Percentiles rank a stretch among this genome's conserved stretches.
Conservation (phyloP, 1,140 invertebrate species). For the Lepidurus arcticus region DNA sequence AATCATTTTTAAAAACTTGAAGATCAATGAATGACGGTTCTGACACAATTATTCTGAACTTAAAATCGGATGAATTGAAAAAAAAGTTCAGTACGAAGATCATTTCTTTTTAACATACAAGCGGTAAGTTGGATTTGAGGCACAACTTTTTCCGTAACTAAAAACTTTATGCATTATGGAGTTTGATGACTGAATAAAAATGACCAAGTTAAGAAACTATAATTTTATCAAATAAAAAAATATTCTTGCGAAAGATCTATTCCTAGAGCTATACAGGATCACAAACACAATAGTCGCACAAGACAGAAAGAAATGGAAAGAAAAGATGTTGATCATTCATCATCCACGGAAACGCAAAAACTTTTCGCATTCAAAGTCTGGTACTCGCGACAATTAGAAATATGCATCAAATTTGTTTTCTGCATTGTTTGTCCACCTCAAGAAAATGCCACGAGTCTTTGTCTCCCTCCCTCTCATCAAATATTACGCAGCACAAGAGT, state of each 20-base stretch:
- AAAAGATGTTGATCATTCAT: background rate
- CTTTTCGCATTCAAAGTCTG: background rate
- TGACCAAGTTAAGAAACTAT: too few species aligned
- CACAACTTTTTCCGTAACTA: too few species aligned
- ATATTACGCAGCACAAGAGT: background rate
- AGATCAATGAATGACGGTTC: too few species aligned
- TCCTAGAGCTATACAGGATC: background rate
- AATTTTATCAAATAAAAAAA: too few species aligned
- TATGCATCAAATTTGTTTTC: background rate
- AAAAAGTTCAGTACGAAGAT: too few species aligned
- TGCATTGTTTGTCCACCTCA: conserved; percentile 8
- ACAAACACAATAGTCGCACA: conserved; percentile 19
- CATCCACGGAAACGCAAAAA: background rate
- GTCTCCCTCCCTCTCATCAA: background rate
- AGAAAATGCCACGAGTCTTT: background rate
- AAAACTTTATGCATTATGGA: too few species aligned
- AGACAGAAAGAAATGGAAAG: conserved; percentile 8
- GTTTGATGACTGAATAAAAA: too few species aligned
- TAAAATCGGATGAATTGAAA: too few species aligned
- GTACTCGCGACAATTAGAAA: background rate
- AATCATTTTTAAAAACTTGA: too few species aligned
- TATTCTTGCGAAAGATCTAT: background rate
- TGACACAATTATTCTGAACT: too few species aligned
- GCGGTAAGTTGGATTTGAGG: too few species aligned
- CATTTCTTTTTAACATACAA: too few species aligned